Conservation (phyloP, 1,140 invertebrate species). For the Radopholus similis region DNA sequence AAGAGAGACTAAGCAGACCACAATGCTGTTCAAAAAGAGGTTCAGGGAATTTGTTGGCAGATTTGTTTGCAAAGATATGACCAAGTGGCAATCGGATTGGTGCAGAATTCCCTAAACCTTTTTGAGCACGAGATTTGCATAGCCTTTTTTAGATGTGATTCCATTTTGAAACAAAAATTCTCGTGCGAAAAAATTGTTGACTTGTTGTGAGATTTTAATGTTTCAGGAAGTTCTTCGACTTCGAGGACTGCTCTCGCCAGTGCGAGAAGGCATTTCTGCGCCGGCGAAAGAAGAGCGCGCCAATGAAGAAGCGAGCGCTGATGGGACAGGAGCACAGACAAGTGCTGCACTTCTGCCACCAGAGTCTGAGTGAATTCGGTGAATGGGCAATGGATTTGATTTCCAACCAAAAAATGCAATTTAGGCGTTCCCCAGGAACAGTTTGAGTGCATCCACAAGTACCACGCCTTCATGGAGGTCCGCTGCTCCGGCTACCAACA, state of each 20-base stretch:
- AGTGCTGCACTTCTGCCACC: not conserved
- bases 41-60: too few relatives aligned
- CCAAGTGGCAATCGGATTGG: too few relatives aligned
- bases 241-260: not conserved
- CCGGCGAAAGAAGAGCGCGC: not conserved
- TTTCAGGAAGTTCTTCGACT: slow-evolving; percentile 3
- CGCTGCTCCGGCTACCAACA: not conserved
- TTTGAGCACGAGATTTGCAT: too few relatives aligned
- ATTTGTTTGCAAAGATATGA: too few relatives aligned
- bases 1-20: too few relatives aligned
- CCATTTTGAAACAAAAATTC: too few relatives aligned
- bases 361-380: not conserved
- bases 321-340: not conserved
- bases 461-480: not conserved
- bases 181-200: not conserved
- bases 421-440: not conserved
- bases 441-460: not conserved
- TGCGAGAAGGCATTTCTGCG: slow-evolving; percentile 1
- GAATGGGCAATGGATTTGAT: not conserved
- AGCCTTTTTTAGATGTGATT: too few relatives aligned
- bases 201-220: not conserved
- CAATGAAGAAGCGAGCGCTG: not conserved
- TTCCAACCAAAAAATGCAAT: not conserved
- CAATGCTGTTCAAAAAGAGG: too few relatives aligned
- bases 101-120: too few relatives aligned